A percentile compares a stretch with the other conserved stretches of the same genome.
phyloP scores from a whole-genome alignment of 1,140 invertebrate species.

The Drosophila cardini region DNA sequence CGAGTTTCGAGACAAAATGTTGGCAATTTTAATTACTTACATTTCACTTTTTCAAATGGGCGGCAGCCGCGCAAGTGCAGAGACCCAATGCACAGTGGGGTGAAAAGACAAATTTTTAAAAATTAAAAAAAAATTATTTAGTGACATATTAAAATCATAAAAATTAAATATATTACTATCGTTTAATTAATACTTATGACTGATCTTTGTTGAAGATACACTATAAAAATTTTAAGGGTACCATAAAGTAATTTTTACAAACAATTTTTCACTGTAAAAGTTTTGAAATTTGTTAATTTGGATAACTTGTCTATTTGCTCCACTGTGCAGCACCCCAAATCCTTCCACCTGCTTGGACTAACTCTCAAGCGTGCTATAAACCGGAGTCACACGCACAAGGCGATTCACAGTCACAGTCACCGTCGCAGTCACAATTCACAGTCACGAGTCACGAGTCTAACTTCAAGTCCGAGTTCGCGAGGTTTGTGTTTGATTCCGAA shows the following conservation, averaged over 20 bases:
- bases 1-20: constrained; percentile 64
- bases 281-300: not conserved
- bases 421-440: constrained; percentile 49
- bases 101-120: not conserved
- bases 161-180: no score
- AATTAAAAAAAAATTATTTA: no score
- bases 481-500: not conserved
- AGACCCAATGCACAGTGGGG: constrained; percentile 9
- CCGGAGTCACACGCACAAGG: constrained; percentile 60
- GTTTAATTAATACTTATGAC: no score
- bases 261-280: no score
- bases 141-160: no score
- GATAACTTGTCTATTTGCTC: not conserved
- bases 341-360: not conserved
- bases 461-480: constrained; percentile 7
- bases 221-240: no score
- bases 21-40: constrained; percentile 80
- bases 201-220: no score
- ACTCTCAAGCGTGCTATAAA: constrained; percentile 75
- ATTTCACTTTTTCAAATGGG: constrained; percentile 76
- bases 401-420: constrained; percentile 40
- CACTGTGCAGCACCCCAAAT: constrained; percentile 14
- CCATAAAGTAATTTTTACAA: no score
- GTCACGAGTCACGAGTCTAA: constrained; percentile 38
- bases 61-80: constrained; percentile 75